These are phyloP conservation scores for Lottia scabra DNA, from an alignment of 2,888 invertebrate species.

Conservation along the genomic window DNA sequence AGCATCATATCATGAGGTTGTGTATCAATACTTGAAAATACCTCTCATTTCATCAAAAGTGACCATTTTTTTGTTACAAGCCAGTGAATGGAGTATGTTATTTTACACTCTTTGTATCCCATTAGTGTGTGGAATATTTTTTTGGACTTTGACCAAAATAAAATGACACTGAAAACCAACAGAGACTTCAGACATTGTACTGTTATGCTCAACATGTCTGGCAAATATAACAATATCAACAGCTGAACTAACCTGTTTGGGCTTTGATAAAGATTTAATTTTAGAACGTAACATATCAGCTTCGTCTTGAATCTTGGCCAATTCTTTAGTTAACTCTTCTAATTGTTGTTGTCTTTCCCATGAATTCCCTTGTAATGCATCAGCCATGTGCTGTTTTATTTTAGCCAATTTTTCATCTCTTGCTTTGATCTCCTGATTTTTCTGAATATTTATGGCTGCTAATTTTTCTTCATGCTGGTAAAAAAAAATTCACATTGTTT, in stretches of 20 bases:
- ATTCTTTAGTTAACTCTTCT: conserved; percentile 67
- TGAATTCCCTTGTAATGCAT: conserved; percentile 66
- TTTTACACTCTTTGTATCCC: no score
- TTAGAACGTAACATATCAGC: conserved; percentile 60
- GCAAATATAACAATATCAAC: not conserved
- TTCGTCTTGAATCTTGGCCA: conserved; percentile 63
- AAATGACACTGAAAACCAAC: no score
- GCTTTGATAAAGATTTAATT: conserved; percentile 49
- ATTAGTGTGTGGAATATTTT: no score
- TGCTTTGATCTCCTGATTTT: conserved; percentile 59
- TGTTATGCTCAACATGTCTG: no score
- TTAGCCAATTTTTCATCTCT: conserved; percentile 61
- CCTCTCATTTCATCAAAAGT: no score
- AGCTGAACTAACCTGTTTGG: conserved; percentile 32
- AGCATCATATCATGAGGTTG: no score
- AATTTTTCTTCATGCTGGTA: conserved; percentile 54
- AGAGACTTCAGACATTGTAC: no score
- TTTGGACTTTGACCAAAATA: no score
- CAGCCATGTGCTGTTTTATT: conserved; percentile 67
- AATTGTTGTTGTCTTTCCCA: conserved; percentile 68
- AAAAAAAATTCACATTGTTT: conserved; percentile 9
- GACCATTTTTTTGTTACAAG: no score
- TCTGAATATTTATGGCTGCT: conserved; percentile 41
- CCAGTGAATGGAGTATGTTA: no score
- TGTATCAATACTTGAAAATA: no score